phyloP scores from a whole-genome alignment of 2,797 vertebrate genomes.

The Periophthalmus magnuspinnatus region DNA sequence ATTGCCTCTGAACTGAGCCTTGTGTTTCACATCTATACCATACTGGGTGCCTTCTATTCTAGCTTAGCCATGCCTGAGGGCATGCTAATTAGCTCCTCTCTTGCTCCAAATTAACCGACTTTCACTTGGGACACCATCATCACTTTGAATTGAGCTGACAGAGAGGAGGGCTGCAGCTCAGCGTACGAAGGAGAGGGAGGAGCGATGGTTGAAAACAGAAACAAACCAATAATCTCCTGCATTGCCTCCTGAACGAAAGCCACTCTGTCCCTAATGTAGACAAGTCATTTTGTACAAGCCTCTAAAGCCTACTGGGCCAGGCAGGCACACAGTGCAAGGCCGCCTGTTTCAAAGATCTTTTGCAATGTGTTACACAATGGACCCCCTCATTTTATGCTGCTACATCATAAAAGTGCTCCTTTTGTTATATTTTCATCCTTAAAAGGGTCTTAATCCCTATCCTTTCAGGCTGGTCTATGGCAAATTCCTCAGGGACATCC shows the following conservation, averaged over 20 bases:
- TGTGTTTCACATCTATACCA: slow-evolving; percentile 48
- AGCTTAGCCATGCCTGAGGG: slow-evolving; percentile 84
- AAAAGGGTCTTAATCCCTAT: slow-evolving; percentile 93
- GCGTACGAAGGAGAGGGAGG: slow-evolving; percentile 51
- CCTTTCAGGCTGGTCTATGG: slow-evolving; percentile 87
- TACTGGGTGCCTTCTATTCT: slow-evolving; percentile 66
- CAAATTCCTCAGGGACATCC: slow-evolving; percentile 93
- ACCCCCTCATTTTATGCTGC: slow-evolving; percentile 94
- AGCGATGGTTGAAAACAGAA: slow-evolving; percentile 77
- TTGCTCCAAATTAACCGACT: slow-evolving; percentile 94
- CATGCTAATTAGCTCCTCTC: slow-evolving; percentile 96
- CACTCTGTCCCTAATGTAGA: slow-evolving; percentile 78
- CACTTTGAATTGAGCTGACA: slow-evolving; percentile 80
- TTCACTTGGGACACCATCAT: slow-evolving; percentile 90
- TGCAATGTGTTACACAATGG: slow-evolving; percentile 90
- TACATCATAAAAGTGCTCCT: slow-evolving; percentile 97
- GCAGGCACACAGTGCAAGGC: slow-evolving; percentile 72
- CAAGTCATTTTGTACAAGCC: slow-evolving; percentile 81
- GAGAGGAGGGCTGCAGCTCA: slow-evolving; percentile 54
- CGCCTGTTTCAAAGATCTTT: slow-evolving; percentile 88
- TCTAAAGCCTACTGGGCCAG: slow-evolving; percentile 75
- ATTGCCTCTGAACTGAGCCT: slow-evolving; percentile 51
- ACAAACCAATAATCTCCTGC: slow-evolving; percentile 91
- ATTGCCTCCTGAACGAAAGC: slow-evolving; percentile 84
- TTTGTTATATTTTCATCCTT: slow-evolving; percentile 96